These are phyloP conservation scores for Oncorhynchus mykiss DNA, from an alignment of 2,113 vertebrate species.

Conservation along the genomic window DNA sequence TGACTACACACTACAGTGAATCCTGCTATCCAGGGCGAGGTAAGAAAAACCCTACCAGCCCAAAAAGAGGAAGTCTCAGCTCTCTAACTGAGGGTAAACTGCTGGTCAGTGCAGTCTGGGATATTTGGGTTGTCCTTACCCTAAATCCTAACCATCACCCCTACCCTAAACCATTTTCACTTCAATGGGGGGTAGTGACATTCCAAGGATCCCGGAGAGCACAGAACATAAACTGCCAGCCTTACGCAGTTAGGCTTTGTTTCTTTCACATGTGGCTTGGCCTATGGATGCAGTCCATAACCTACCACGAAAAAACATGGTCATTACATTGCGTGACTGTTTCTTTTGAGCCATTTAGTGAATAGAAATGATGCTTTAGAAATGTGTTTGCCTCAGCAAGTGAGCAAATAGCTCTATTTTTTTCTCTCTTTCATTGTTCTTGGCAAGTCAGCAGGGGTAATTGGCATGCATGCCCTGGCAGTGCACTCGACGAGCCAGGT, in stretches of 20 bases:
- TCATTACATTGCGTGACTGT: background rate
- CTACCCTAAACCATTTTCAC: too few relatives aligned
- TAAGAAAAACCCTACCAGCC: background rate
- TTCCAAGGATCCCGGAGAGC: too few relatives aligned
- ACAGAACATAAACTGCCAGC: background rate
- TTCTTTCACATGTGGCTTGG: too few relatives aligned
- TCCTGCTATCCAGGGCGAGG: background rate
- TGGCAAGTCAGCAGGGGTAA: conserved; percentile 41
- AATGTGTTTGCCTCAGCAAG: conserved; percentile 22
- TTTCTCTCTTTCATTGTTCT: conserved; percentile 25
- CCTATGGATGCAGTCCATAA: background rate
- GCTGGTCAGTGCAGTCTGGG: background rate
- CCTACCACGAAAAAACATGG: conserved; percentile 18
- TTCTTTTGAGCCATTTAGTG: conserved; percentile 3
- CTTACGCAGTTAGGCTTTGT: too few relatives aligned
- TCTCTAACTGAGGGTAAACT: too few relatives aligned
- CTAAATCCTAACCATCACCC: too few relatives aligned
- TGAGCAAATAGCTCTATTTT: conserved; percentile 38
- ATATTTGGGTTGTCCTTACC: background rate
- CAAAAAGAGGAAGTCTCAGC: background rate
- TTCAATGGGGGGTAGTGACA: too few relatives aligned
- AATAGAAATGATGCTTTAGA: conserved; percentile 20
- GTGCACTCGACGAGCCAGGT: conserved; percentile 49
- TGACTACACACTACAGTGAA: too few relatives aligned
- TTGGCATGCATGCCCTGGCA: conserved; percentile 59